Conservation (phyloP, 2,113 vertebrate species). For the Misgurnus anguillicaudatus region DNA sequence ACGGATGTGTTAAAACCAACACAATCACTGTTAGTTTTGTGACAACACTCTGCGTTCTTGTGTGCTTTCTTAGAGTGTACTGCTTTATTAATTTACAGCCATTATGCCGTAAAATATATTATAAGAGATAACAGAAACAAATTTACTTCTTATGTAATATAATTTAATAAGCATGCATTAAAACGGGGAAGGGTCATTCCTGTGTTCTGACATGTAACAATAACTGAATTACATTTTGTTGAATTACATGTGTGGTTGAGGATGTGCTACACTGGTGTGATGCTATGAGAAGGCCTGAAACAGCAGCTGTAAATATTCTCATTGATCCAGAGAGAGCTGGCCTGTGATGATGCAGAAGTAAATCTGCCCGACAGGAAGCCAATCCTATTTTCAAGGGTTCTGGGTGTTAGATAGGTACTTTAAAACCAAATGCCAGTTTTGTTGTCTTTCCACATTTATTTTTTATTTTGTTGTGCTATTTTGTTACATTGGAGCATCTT, state of each 20-base stretch:
- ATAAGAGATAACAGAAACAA: background rate
- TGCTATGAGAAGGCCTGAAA: constrained; percentile 78
- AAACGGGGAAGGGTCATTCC: background rate
- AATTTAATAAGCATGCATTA: background rate
- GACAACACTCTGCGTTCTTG: too few relatives aligned
- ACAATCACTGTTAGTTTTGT: background rate
- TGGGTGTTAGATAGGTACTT: constrained; percentile 80
- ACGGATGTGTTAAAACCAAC: background rate
- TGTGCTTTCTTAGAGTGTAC: too few relatives aligned
- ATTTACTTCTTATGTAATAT: too few relatives aligned
- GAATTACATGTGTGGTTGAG: constrained; percentile 66
- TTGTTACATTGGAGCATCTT: constrained; percentile 56
- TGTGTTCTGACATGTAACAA: background rate
- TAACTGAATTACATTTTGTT: background rate
- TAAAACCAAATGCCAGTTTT: constrained; percentile 75
- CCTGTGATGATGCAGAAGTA: constrained; percentile 81
- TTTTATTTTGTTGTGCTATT: constrained; percentile 50
- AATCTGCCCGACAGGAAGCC: constrained; percentile 83
- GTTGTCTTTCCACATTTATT: constrained; percentile 52
- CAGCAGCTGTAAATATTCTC: constrained; percentile 81
- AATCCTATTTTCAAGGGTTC: constrained; percentile 80
- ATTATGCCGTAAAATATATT: too few relatives aligned
- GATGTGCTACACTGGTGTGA: constrained; percentile 76
- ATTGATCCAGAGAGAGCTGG: constrained; percentile 80
- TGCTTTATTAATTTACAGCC: too few relatives aligned